Percentiles rank a stretch among this genome's conserved stretches.
phyloP scores from a whole-genome alignment of 2,888 invertebrate genomes.

The Plagodis pulveraria region DNA sequence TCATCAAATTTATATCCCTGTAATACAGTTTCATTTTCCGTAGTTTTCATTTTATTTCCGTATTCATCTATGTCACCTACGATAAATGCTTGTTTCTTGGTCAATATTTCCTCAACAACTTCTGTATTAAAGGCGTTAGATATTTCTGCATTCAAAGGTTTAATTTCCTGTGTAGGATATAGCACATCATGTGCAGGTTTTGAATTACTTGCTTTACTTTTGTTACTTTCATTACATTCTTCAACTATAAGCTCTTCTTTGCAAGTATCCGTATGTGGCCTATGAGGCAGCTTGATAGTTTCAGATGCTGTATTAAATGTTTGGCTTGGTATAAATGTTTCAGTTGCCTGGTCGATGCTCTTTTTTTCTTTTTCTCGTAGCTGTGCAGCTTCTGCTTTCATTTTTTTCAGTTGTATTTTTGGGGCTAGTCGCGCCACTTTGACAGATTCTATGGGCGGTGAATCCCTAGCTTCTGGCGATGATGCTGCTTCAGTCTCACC shows the following conservation, averaged over 20 bases:
- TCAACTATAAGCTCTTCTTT: constrained; percentile 30
- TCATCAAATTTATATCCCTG: constrained; percentile 7
- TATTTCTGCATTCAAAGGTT: constrained; percentile 53
- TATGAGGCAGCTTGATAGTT: constrained; percentile 21
- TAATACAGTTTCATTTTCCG: constrained; percentile 4
- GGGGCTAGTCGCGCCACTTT: constrained; percentile 83
- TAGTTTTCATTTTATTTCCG: constrained; percentile 1
- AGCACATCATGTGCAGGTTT: constrained; percentile 52
- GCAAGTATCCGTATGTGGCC: constrained; percentile 21
- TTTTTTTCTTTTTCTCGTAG: constrained; percentile 61
- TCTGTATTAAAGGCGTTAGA: constrained; percentile 7
- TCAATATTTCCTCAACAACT: constrained; percentile 17
- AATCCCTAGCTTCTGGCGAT: constrained; percentile 71
- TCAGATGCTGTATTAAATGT: constrained; percentile 26
- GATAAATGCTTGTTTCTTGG: constrained; percentile 18
- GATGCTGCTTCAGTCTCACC: constrained; percentile 64
- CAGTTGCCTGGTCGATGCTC: constrained; percentile 34
- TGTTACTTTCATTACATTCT: constrained; percentile 32
- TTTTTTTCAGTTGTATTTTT: constrained; percentile 80
- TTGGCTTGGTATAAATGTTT: constrained; percentile 16
- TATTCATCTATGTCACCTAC: not conserved
- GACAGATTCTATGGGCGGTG: constrained; percentile 78
- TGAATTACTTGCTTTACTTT: constrained; percentile 15
- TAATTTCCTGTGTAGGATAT: constrained; percentile 68
- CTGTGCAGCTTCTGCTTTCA: constrained; percentile 78